Percentiles rank a stretch among this genome's conserved stretches.
These are phyloP conservation scores for Rostratula benghalensis DNA, from an alignment of 2,113 vertebrate genomes.

Conservation along the genomic window DNA sequence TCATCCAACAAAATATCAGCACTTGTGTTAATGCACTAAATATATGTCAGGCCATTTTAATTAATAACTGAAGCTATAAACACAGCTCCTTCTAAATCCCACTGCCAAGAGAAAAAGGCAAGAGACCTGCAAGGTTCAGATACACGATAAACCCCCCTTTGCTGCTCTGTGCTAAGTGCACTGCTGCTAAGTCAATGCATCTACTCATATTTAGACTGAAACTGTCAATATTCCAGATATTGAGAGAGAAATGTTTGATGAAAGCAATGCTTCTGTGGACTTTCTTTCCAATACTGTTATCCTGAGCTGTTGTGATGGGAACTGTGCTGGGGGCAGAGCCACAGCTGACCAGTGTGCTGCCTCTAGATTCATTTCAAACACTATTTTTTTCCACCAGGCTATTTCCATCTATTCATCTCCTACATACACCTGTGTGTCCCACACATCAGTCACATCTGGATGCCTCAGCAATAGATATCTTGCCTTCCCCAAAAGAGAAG, in stretches of 20 bases:
- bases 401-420: not conserved
- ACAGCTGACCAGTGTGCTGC: accelerated
- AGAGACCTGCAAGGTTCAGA: not conserved
- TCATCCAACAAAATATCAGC: not conserved
- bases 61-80: not conserved
- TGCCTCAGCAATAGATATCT: not conserved
- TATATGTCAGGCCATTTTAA: not conserved
- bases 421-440: accelerated
- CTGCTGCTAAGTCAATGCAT: not conserved
- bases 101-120: not conserved
- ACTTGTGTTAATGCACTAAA: not conserved
- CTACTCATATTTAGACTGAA: not conserved
- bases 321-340: not conserved
- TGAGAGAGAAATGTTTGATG: not conserved
- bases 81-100: not conserved
- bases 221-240: not conserved
- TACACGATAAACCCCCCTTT: not conserved
- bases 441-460: accelerated
- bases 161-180: not conserved
- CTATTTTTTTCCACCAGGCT: not conserved
- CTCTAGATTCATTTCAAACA: not conserved
- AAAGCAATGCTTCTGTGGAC: not conserved
- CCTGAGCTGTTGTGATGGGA: not conserved
- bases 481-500: not conserved
- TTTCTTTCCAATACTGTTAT: not conserved